These are phyloP conservation scores for Felis catus DNA, from an alignment of 2,113 vertebrate species.

Conservation along the genomic window DNA sequence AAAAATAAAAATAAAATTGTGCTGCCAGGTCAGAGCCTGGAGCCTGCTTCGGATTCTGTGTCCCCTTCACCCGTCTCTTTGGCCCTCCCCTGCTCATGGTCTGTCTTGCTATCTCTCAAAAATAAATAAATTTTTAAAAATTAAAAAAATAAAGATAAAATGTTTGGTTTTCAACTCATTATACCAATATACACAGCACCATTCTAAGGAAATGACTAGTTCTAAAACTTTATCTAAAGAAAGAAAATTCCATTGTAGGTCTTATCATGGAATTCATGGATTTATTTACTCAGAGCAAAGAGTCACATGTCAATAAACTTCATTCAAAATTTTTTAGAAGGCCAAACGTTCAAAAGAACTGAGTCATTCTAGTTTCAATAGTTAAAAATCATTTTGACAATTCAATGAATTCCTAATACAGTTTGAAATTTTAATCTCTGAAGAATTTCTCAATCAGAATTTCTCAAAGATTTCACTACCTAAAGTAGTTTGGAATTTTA, in stretches of 20 bases:
- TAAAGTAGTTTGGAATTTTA: neutral
- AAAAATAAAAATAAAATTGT: too few species aligned
- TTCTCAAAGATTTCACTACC: neutral
- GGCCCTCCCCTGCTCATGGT: too few species aligned
- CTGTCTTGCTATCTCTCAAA: too few species aligned
- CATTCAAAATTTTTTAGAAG: slow-evolving; percentile 57
- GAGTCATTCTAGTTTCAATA: slow-evolving; percentile 56
- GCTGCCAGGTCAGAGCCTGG: too few species aligned
- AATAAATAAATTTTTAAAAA: too few species aligned
- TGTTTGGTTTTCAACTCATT: neutral
- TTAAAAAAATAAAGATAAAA: neutral
- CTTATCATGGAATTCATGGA: slow-evolving; percentile 23
- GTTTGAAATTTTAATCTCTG: neutral
- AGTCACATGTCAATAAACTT: slow-evolving; percentile 13
- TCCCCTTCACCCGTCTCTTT: too few species aligned
- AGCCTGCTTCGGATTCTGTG: too few species aligned
- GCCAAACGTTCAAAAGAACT: slow-evolving; percentile 29
- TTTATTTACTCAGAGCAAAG: neutral
- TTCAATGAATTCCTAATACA: neutral
- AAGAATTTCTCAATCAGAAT: neutral
- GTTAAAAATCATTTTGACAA: neutral
- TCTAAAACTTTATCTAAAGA: neutral
- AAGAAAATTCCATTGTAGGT: neutral
- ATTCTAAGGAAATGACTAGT: neutral
- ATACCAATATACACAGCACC: neutral